phyloP scores from a whole-genome alignment of 2,888 invertebrate species.

The Lasioglossum marginatum region DNA sequence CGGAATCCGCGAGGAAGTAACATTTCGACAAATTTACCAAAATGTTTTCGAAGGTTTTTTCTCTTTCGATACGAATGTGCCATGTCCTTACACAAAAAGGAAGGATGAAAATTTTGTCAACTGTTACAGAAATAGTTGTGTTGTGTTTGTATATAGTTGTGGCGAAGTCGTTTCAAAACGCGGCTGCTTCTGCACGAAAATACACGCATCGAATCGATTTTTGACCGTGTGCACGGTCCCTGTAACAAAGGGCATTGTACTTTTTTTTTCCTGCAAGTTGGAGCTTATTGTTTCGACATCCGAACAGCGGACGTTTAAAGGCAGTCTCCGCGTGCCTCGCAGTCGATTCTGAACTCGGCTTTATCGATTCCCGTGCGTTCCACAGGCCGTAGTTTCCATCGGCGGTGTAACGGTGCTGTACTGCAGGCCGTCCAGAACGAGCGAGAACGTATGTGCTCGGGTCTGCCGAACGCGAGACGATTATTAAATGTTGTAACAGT shows the following conservation, averaged over 20 bases:
- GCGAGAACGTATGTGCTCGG: neutral
- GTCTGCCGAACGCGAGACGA: conserved; percentile 35
- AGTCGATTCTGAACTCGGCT: conserved; percentile 17
- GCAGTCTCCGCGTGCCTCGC: neutral
- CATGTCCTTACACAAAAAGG: neutral
- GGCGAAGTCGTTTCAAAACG: neutral
- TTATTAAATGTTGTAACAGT: conserved; percentile 57
- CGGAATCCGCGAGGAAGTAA: too few relatives aligned
- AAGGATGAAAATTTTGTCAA: neutral
- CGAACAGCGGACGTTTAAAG: conserved; percentile 1
- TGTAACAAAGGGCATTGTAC: neutral
- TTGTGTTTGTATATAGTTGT: neutral
- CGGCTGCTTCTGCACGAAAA: neutral
- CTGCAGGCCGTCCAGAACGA: neutral
- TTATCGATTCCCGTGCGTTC: neutral
- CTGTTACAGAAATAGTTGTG: neutral
- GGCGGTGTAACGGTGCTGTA: conserved; percentile 30
- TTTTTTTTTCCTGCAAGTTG: neutral
- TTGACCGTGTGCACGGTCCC: neutral
- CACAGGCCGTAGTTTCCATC: conserved; percentile 19
- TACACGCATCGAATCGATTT: neutral
- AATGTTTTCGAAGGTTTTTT: neutral
- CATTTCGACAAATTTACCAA: too few relatives aligned
- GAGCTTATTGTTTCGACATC: conserved; percentile 10
- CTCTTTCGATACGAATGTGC: neutral